phyloP scores from a whole-genome alignment of 1,140 invertebrate genomes.

The Habropoda laboriosa region DNA sequence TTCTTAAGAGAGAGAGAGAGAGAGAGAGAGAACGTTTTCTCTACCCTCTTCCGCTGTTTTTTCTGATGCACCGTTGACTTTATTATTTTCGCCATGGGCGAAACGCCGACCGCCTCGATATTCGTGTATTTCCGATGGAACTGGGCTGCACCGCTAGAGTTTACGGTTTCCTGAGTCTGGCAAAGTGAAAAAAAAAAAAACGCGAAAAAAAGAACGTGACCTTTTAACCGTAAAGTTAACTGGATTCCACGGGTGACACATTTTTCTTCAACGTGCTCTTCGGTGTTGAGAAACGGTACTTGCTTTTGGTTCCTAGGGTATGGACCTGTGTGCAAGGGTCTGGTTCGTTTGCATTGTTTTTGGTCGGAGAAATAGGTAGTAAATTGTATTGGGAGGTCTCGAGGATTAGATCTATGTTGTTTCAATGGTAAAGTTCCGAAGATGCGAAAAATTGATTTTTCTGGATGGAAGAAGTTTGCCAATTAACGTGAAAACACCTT shows the following conservation, averaged over 20 bases:
- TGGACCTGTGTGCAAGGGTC: neutral
- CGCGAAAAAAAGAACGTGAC: conserved; percentile 63
- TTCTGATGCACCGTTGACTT: conserved; percentile 13
- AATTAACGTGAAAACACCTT: no score
- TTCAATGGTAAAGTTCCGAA: no score
- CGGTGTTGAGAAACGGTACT: neutral
- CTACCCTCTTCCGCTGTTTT: neutral
- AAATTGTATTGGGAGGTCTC: no score
- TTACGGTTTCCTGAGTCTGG: conserved; percentile 24
- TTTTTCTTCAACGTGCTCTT: conserved; percentile 52
- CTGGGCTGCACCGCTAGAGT: conserved; percentile 18
- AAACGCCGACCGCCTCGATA: neutral
- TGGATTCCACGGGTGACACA: conserved; percentile 56
- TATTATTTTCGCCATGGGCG: conserved; percentile 37
- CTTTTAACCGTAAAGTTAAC: conserved; percentile 64
- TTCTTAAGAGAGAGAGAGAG: no score
- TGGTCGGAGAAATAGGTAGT: neutral
- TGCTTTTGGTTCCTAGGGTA: neutral
- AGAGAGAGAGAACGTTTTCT: conserved; percentile 17
- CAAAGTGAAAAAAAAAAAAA: conserved; percentile 45
- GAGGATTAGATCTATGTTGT: no score
- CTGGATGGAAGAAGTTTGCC: no score
- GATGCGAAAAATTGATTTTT: no score
- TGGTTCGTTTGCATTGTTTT: neutral
- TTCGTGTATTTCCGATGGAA: neutral